Base-by-base conservation (phyloP, 92 coral and sea anemone genomes). In the Hydrozoanthus gracilis region DNA sequence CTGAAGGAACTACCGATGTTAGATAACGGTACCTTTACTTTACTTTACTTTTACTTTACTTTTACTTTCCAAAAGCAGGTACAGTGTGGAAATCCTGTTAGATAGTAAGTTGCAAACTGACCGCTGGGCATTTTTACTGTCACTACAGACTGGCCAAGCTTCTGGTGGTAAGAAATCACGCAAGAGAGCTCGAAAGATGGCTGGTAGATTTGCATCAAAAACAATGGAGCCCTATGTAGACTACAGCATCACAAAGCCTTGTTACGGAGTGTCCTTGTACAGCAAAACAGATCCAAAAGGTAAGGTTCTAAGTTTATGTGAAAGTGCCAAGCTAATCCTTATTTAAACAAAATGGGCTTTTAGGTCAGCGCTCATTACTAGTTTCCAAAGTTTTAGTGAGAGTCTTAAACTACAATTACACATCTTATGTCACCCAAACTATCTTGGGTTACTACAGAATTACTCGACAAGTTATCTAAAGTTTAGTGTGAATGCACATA, bases 271-370 rank as follows among this genome's bases (percentile, higher is more conserved):
- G 51, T 96, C 96, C 51, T 88, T 92, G 7, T 96, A 96, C 93
- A 95, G 98, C 87, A 96, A 96, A 73, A 93, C 96, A 15, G 98
- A 96, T 73, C 96, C 99, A 13, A 89, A 92, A 86, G 99, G 99
- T 96, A 67, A 4, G 67, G 15, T 54, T 7, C 27, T 7, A 52
- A 3, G 79, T 7, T 13, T 5, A 14, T 8, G 20, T 44, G 49
- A 56, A 54, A 46, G 50, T 46, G 50, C 83, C 27, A 27, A 27
- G 39, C 39, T 27, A 6, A 56, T 56, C 62, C 9, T 55, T 55
- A 8, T 55, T 2, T 15, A 15, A 55, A 2, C 61, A 11, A 56
- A 56, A n/a, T 56, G 62, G 62, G 14, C 62, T 13, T 9, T 56
- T 56, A n/a, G 12, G 14, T 3, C 12, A 12, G 62, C 14, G 10